Evolutionary conservation across 2,797 vertebrate genomes (phyloP).

Genomic region (Gobio occitaniae): DNA sequence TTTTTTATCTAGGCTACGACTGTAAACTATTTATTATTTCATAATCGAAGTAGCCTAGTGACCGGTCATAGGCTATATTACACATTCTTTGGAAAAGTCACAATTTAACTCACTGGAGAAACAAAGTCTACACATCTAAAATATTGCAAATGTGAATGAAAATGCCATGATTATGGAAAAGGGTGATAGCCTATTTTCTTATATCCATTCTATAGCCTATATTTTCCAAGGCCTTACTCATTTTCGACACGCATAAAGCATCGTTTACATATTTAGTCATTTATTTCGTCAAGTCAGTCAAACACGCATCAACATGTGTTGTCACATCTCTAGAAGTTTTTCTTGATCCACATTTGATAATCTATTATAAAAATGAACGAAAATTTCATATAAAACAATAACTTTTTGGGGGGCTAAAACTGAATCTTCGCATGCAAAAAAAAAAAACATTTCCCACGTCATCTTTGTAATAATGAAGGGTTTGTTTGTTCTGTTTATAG

Average conservation of each 20-base stretch:
- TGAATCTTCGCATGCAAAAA: background rate
- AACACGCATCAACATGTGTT: background rate
- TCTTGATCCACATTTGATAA: background rate
- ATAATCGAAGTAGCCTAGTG: background rate
- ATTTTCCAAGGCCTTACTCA: background rate
- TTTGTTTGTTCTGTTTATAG: too few relatives aligned
- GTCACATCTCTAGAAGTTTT: background rate
- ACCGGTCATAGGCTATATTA: background rate
- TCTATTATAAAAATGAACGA: background rate
- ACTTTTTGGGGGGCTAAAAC: background rate
- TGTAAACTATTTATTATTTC: constrained; percentile 5
- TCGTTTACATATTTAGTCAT: background rate
- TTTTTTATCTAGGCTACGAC: background rate
- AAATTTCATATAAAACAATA: background rate
- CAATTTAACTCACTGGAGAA: background rate
- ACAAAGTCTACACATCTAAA: background rate
- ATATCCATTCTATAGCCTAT: background rate
- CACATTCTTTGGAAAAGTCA: background rate
- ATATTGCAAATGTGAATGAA: background rate
- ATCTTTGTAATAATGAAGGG: too few relatives aligned
- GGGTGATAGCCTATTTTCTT: background rate
- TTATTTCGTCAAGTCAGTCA: background rate
- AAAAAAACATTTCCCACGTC: background rate
- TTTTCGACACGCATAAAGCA: background rate
- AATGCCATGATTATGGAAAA: background rate